A percentile compares a stretch with the other conserved stretches of the same genome.
Evolutionary conservation across 2,888 invertebrate species (phyloP).

Genomic region (Molorchus minor): DNA sequence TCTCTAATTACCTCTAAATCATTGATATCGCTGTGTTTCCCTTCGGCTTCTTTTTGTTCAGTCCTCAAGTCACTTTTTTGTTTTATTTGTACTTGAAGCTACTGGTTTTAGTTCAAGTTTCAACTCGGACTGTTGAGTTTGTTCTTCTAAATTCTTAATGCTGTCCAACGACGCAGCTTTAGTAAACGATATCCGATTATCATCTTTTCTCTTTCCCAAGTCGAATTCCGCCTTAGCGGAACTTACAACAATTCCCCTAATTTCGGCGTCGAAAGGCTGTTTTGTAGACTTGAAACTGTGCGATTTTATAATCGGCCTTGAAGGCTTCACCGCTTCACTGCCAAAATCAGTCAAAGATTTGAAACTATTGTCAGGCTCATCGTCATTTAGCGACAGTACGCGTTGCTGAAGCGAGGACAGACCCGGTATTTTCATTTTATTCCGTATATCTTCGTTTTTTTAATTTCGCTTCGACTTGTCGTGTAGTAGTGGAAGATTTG

Average conservation of each 20-base stretch:
- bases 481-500: slow-evolving; percentile 30
- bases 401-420: slow-evolving; percentile 67
- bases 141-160: slow-evolving; percentile 67
- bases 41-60: slow-evolving; percentile 25
- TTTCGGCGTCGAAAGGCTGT: slow-evolving; percentile 49
- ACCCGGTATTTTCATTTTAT: slow-evolving; percentile 64
- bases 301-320: slow-evolving; percentile 74
- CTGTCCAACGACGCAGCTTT: slow-evolving; percentile 67
- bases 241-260: slow-evolving; percentile 20
- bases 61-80: slow-evolving; percentile 21
- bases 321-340: slow-evolving; percentile 57
- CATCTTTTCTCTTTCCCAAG: slow-evolving; percentile 32
- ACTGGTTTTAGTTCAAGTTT: slow-evolving; percentile 30
- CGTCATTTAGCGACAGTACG: slow-evolving; percentile 62
- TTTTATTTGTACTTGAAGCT: neutral
- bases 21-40: slow-evolving; percentile 16
- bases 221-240: slow-evolving; percentile 29
- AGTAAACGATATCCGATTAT: slow-evolving; percentile 41
- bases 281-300: slow-evolving; percentile 73
- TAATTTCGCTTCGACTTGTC: slow-evolving; percentile 35
- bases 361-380: slow-evolving; percentile 53
- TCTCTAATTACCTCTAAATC: slow-evolving; percentile 26
- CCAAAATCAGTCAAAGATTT: slow-evolving; percentile 58
- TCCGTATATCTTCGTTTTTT: slow-evolving; percentile 49
- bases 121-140: slow-evolving; percentile 31